Evolutionary conservation across 2,888 invertebrate species (phyloP).

Genomic region (Julus scandinavius): DNA sequence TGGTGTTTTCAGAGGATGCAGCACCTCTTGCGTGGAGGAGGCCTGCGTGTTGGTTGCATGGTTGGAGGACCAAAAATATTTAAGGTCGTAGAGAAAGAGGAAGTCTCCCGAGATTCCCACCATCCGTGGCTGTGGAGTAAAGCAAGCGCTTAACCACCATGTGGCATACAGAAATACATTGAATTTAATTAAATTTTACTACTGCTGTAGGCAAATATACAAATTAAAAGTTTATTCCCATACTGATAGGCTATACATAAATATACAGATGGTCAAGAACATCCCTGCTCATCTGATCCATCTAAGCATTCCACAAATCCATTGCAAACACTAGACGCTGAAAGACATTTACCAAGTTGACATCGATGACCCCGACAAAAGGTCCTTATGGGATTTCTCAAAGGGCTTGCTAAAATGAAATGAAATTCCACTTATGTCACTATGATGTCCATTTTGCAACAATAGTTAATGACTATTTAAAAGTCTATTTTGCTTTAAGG

Average conservation of each 20-base stretch:
- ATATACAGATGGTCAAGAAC: conserved; percentile 37
- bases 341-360: conserved; percentile 79
- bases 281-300: conserved; percentile 60
- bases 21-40: too few relatives aligned
- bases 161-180: too few relatives aligned
- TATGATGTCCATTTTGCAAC: too few relatives aligned
- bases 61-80: too few relatives aligned
- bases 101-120: too few relatives aligned
- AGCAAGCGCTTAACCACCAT: too few relatives aligned
- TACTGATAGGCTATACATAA: conserved; percentile 43
- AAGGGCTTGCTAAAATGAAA: conserved; percentile 41
- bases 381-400: conserved; percentile 49
- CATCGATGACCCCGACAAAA: conserved; percentile 74
- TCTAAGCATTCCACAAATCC: conserved; percentile 77
- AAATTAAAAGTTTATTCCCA: conserved; percentile 43
- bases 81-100: too few relatives aligned
- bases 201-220: not conserved
- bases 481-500: not conserved
- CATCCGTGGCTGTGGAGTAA: too few relatives aligned
- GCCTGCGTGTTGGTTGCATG: too few relatives aligned
- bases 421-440: not conserved
- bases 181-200: too few relatives aligned
- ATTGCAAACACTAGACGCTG: conserved; percentile 78
- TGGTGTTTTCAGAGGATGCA: too few relatives aligned
- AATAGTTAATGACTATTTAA: too few relatives aligned